These are phyloP conservation scores for Siderastrea siderea DNA, from an alignment of 92 coral and sea anemone species.

Conservation along the genomic window DNA sequence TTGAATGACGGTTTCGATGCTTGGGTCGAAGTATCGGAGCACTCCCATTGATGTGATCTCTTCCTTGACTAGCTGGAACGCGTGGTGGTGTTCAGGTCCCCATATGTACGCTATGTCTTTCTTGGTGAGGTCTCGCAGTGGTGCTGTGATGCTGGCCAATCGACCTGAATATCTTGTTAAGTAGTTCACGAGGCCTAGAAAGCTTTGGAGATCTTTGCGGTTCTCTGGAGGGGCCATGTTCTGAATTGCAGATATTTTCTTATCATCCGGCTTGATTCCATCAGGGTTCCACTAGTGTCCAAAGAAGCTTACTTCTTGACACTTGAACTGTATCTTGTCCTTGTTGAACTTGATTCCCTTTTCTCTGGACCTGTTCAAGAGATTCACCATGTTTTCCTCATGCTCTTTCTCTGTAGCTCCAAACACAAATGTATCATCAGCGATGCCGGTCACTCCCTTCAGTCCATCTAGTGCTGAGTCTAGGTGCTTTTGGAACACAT, in stretches of 20 bases:
- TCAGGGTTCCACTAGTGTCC: conserved; percentile 43
- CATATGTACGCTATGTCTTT: conserved; percentile 12
- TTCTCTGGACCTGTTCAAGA: conserved; percentile 8
- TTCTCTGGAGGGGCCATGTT: conserved; percentile 40
- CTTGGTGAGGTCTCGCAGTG: conserved; percentile 26
- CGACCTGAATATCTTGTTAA: conserved; percentile 59
- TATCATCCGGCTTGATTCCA: conserved; percentile 50
- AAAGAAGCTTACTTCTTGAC: conserved; percentile 44
- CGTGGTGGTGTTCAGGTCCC: conserved; percentile 18
- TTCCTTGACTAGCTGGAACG: conserved; percentile 14
- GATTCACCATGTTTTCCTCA: conserved; percentile 7
- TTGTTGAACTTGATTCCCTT: conserved; percentile 17
- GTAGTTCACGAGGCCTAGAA: conserved; percentile 50
- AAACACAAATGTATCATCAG: conserved; percentile 62
- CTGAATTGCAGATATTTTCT: conserved; percentile 56
- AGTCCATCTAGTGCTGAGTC: conserved; percentile 53
- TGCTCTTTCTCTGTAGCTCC: conserved; percentile 30
- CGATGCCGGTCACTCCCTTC: conserved; percentile 61
- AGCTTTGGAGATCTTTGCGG: conserved; percentile 58
- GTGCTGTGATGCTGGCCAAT: conserved; percentile 43
- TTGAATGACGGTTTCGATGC: no score
- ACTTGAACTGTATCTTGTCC: conserved; percentile 37
- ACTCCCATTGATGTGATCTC: conserved; percentile 1
- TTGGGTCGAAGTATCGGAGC: no score
- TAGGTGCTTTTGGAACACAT: no score